These are phyloP conservation scores for Orchestia grillus DNA, from an alignment of 1,140 invertebrate genomes.

Conservation along the genomic window DNA sequence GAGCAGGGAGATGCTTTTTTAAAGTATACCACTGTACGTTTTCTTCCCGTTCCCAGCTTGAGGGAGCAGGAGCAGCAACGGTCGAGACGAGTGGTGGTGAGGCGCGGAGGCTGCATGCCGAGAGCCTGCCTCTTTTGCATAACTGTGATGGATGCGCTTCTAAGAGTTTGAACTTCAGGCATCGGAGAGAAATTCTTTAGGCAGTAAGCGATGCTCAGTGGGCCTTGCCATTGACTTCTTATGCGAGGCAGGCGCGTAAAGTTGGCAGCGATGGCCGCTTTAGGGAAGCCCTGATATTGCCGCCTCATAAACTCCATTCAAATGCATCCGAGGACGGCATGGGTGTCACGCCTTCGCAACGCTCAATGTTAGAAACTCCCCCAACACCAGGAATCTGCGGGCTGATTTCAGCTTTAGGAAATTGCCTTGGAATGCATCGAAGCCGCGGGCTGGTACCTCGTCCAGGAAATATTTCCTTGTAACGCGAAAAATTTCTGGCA, in stretches of 20 bases:
- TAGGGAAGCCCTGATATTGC: constrained; percentile 48
- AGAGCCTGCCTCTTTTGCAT: constrained; percentile 5
- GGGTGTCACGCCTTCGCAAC: background rate
- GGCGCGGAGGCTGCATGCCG: background rate
- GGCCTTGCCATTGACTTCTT: constrained; percentile 40
- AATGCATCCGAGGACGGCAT: constrained; percentile 18
- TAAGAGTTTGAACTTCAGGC: constrained; percentile 35
- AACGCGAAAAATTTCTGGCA: background rate
- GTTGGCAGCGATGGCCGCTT: constrained; percentile 21
- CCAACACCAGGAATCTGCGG: background rate
- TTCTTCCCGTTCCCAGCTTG: background rate
- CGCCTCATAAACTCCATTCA: constrained; percentile 53
- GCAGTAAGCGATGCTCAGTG: background rate
- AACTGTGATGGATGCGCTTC: constrained; percentile 38
- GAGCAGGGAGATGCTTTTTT: no score
- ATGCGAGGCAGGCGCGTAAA: constrained; percentile 48
- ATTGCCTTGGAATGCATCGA: background rate
- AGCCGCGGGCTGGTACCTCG: background rate
- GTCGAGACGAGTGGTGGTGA: background rate
- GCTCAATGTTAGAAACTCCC: constrained; percentile 1
- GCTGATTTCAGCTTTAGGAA: background rate
- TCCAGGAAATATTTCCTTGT: background rate
- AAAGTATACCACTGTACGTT: background rate
- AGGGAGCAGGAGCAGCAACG: background rate
- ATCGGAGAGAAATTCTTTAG: constrained; percentile 19